Evolutionary conservation across 2,888 invertebrate genomes (phyloP).

Genomic region (Protonemura montana): DNA sequence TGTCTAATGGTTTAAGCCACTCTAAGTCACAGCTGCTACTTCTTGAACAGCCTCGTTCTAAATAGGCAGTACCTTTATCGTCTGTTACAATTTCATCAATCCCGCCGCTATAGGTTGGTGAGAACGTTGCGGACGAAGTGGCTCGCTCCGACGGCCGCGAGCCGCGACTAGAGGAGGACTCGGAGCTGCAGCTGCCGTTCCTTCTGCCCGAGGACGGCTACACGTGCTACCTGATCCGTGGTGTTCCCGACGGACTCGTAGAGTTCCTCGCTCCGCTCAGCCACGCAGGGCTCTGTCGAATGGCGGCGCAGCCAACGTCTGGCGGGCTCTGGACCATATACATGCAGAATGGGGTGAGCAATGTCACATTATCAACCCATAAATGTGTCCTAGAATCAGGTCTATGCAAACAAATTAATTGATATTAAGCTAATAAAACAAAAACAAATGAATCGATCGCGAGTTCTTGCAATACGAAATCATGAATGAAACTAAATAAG

Average conservation of each 20-base stretch:
- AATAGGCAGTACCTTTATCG: no score
- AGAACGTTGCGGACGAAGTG: constrained; percentile 90
- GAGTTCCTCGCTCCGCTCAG: constrained; percentile 87
- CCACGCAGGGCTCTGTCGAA: constrained; percentile 84
- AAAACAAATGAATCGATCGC: no score
- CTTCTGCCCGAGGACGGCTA: constrained; percentile 97
- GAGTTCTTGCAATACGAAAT: no score
- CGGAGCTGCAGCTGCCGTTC: constrained; percentile 87
- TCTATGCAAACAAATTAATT: no score
- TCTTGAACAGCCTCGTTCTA: no score
- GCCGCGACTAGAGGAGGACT: constrained; percentile 90
- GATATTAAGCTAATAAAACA: no score
- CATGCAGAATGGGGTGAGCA: constrained; percentile 71
- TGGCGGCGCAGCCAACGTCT: constrained; percentile 90
- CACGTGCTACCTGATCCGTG: constrained; percentile 94
- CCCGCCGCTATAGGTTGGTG: constrained; percentile 70
- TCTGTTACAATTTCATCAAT: no score
- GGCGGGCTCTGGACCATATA: constrained; percentile 96
- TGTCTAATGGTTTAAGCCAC: no score
- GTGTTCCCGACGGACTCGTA: constrained; percentile 85
- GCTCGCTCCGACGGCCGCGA: constrained; percentile 90
- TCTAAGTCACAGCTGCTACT: no score
- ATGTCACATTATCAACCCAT: no score
- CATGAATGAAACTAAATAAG: no score
- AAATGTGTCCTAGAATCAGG: no score